Conservation (phyloP, 2,888 invertebrate genomes). For the Idaea aversata region DNA sequence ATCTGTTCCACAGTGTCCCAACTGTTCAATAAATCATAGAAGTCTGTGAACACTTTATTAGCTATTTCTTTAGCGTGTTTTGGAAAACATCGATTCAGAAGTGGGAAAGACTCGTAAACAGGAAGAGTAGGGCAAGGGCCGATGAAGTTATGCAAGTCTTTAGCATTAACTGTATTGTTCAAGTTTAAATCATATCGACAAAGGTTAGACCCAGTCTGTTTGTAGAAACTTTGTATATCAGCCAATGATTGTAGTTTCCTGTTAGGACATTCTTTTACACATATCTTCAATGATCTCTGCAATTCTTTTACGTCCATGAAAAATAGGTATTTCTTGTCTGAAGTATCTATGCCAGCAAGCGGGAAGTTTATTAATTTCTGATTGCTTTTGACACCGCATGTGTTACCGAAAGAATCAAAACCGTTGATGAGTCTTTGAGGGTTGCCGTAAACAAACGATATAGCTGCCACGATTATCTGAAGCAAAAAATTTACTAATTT, state of each 20-base stretch:
- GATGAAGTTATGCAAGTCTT: constrained; percentile 68
- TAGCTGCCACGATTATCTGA: constrained; percentile 90
- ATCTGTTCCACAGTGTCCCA: constrained; percentile 95
- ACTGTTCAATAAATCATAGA: constrained; percentile 91
- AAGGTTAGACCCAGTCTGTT: constrained; percentile 85
- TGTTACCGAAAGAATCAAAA: constrained; percentile 96
- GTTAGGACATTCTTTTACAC: constrained; percentile 93
- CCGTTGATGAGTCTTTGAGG: constrained; percentile 93
- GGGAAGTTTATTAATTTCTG: constrained; percentile 86
- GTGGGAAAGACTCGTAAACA: constrained; percentile 87
- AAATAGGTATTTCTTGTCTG: constrained; percentile 88
- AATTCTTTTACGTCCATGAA: constrained; percentile 91
- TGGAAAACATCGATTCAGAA: constrained; percentile 94
- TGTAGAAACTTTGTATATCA: constrained; percentile 87
- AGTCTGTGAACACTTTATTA: constrained; percentile 82
- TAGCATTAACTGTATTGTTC: constrained; percentile 67
- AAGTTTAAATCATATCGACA: constrained; percentile 87
- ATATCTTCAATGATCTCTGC: constrained; percentile 89
- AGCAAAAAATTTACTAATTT: constrained; percentile 21
- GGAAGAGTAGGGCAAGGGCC: constrained; percentile 91
- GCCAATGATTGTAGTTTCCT: constrained; percentile 80
- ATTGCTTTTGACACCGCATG: constrained; percentile 92
- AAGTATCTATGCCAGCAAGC: constrained; percentile 89
- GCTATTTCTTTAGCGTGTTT: constrained; percentile 84
- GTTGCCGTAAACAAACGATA: constrained; percentile 93